A percentile compares a stretch with the other conserved stretches of the same genome.
These are phyloP conservation scores for Tretioscincus oriximinensis DNA, from an alignment of 2,113 vertebrate genomes.

Conservation along the genomic window DNA sequence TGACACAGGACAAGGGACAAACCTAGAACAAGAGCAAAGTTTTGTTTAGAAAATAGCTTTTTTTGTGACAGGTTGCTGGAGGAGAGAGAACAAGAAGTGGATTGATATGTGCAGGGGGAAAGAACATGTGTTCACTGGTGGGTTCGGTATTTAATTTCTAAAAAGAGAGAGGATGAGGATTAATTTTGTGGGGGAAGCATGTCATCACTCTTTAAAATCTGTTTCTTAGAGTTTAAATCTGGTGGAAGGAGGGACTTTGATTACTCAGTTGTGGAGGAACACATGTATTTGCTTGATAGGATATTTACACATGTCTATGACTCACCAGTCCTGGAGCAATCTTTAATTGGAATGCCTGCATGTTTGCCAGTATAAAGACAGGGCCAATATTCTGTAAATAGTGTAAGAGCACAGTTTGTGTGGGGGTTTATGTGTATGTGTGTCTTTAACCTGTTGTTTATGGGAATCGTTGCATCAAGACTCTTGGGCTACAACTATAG, in stretches of 20 bases:
- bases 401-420: not conserved
- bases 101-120: not conserved
- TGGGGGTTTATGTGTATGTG: not conserved
- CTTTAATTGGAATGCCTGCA: not conserved
- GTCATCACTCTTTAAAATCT: not conserved
- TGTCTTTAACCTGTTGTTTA: not conserved
- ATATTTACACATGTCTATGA: not conserved
- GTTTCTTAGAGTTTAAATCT: not conserved
- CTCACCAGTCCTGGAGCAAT: not conserved
- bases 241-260: not conserved
- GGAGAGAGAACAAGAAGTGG: not conserved
- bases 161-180: not conserved
- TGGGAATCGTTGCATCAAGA: too few species aligned
- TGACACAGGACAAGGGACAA: too few species aligned
- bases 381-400: not conserved
- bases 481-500: too few species aligned
- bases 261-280: not conserved
- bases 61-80: not conserved
- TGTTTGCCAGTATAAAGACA: not conserved
- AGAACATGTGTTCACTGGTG: not conserved
- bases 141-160: not conserved
- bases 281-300: not conserved
- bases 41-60: not conserved
- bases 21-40: not conserved
- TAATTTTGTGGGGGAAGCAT: not conserved